Percentiles rank a stretch among this genome's conserved stretches.
phyloP scores from a whole-genome alignment of 2,888 invertebrate species.

The Sphinx pinastri region DNA sequence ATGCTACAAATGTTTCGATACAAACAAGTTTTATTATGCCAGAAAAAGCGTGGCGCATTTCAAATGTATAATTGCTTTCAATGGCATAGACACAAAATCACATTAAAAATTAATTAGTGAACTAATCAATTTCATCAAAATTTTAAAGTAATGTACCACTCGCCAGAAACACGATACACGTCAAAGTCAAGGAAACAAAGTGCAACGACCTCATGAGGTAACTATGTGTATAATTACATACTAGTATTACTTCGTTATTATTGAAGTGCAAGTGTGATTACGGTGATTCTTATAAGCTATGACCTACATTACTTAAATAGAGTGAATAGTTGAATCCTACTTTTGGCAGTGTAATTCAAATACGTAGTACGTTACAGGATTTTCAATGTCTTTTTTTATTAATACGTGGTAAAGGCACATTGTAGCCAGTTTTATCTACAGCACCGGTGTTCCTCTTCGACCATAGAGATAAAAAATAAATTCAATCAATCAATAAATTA shows the following conservation, averaged over 20 bases:
- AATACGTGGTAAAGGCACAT: too few relatives aligned
- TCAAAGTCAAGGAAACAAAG: slow-evolving; percentile 36
- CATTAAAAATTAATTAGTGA: background rate
- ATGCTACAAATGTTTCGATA: too few relatives aligned
- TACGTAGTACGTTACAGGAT: too few relatives aligned
- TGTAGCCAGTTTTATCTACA: too few relatives aligned
- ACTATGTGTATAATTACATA: slow-evolving; percentile 31
- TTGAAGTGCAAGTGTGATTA: slow-evolving; percentile 29
- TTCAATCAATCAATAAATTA: too few relatives aligned
- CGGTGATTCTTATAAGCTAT: background rate
- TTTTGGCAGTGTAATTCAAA: background rate
- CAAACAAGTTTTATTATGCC: too few relatives aligned
- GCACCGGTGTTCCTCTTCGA: too few relatives aligned
- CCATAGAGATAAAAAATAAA: too few relatives aligned
- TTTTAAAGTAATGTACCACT: background rate
- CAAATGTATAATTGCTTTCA: too few relatives aligned
- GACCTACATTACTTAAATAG: background rate
- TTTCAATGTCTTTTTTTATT: too few relatives aligned
- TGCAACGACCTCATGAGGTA: slow-evolving; percentile 33
- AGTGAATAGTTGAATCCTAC: background rate
- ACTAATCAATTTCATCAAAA: background rate
- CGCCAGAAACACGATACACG: slow-evolving; percentile 11
- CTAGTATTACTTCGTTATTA: slow-evolving; percentile 30
- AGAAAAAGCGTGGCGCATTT: too few relatives aligned
- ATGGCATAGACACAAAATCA: too few relatives aligned